Evolutionary conservation across 1,140 invertebrate genomes (phyloP).

Genomic region (Ips nitidus): DNA sequence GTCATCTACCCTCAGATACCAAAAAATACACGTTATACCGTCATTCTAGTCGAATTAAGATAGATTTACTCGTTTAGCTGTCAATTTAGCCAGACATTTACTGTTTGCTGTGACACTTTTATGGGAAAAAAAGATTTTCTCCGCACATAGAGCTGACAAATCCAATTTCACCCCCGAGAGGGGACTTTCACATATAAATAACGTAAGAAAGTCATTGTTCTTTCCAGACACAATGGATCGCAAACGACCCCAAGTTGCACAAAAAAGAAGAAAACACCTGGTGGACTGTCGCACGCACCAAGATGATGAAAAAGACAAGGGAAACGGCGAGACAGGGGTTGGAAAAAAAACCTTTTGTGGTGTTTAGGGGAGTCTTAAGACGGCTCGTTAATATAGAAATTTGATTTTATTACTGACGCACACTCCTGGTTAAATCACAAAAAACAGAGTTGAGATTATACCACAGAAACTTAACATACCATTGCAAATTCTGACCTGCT

Average conservation of each 20-base stretch:
- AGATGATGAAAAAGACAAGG: constrained; percentile 15
- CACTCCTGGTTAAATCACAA: too few species aligned
- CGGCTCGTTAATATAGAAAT: neutral
- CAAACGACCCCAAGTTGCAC: constrained; percentile 17
- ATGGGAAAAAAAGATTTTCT: constrained; percentile 14
- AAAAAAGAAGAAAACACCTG: constrained; percentile 24
- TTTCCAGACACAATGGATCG: constrained; percentile 18
- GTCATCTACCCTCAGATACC: neutral
- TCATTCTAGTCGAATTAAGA: constrained; percentile 13
- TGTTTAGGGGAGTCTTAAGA: neutral
- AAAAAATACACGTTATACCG: too few species aligned
- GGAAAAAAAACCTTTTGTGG: constrained; percentile 15
- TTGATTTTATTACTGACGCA: too few species aligned
- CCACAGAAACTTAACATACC: too few species aligned
- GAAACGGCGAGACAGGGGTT: constrained; percentile 12
- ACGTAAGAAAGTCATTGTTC: constrained; percentile 1
- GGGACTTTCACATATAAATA: neutral
- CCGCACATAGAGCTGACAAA: neutral
- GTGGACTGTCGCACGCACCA: constrained; percentile 1
- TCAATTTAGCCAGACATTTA: constrained; percentile 8
- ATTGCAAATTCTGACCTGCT: too few species aligned
- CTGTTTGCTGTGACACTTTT: constrained; percentile 15
- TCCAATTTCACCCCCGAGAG: neutral
- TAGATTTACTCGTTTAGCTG: constrained; percentile 13
- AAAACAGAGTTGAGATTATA: too few species aligned